A percentile compares a stretch with the other conserved stretches of the same genome.
These are phyloP conservation scores for Ochropleura leucogaster DNA, from an alignment of 2,888 invertebrate species.

Conservation along the genomic window DNA sequence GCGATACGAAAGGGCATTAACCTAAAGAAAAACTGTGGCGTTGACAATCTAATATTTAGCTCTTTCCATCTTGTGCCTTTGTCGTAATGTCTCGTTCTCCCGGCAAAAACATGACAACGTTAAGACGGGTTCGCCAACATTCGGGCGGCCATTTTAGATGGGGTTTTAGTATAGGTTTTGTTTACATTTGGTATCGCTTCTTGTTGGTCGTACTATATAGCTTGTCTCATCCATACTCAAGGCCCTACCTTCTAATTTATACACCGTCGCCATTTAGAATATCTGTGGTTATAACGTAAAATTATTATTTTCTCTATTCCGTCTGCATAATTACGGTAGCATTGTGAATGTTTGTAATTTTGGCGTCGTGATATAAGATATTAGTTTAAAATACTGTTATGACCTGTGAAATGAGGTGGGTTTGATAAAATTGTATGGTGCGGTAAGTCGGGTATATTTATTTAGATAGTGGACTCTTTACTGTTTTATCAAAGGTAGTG, in stretches of 20 bases:
- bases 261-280: slow-evolving; percentile 53
- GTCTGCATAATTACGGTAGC: slow-evolving; percentile 50
- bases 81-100: no score
- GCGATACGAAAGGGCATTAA: no score
- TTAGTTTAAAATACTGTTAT: slow-evolving; percentile 23
- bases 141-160: no score
- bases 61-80: no score
- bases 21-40: no score
- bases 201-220: no score
- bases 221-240: slow-evolving; percentile 28
- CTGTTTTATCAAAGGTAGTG: neutral
- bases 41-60: no score
- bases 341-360: slow-evolving; percentile 53
- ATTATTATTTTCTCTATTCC: slow-evolving; percentile 62
- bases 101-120: no score
- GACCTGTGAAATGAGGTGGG: slow-evolving; percentile 11
- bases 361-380: slow-evolving; percentile 16
- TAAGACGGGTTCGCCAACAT: no score
- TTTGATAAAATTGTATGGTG: neutral
- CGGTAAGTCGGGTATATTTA: neutral
- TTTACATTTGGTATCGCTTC: no score
- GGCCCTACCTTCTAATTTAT: slow-evolving; percentile 51
- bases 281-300: slow-evolving; percentile 52
- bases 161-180: no score
- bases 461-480: neutral